Percentiles rank a stretch among this genome's conserved stretches.
These are phyloP conservation scores for Psammodynastes pulverulentus DNA, from an alignment of 2,113 vertebrate genomes.

Conservation along the genomic window DNA sequence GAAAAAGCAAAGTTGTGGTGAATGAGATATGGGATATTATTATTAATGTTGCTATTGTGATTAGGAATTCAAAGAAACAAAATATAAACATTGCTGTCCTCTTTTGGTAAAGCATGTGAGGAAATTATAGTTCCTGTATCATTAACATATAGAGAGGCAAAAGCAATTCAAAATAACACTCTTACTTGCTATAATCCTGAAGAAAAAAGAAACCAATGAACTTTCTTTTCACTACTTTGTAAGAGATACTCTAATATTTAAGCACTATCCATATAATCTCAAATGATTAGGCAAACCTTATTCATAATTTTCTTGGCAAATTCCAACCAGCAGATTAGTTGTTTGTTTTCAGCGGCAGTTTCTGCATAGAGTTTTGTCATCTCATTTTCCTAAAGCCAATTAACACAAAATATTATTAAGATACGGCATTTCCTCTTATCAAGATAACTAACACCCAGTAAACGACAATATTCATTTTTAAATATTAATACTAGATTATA, in stretches of 20 bases:
- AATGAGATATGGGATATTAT: not conserved
- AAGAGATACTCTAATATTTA: not conserved
- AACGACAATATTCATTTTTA: not conserved
- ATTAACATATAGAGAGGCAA: not conserved
- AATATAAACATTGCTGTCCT: not conserved
- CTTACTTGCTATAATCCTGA: not conserved
- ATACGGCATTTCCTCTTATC: not conserved
- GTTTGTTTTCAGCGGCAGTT: slow-evolving; percentile 72
- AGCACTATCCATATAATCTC: too few species aligned
- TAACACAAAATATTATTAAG: not conserved
- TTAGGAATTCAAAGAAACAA: not conserved
- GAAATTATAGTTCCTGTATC: not conserved
- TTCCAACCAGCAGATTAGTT: slow-evolving; percentile 81
- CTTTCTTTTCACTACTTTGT: not conserved
- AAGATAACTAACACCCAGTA: not conserved
- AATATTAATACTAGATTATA: not conserved
- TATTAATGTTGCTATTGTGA: not conserved
- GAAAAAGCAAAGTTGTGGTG: not conserved
- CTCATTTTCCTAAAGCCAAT: slow-evolving; percentile 77
- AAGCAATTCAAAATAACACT: not conserved
- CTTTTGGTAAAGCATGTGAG: not conserved
- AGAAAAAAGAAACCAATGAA: not conserved
- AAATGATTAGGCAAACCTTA: slow-evolving; percentile 71
- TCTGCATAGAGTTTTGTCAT: slow-evolving; percentile 77
- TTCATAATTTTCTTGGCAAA: slow-evolving; percentile 78